These are phyloP conservation scores for Caenorhabditis inopinata DNA, from an alignment of 1,140 invertebrate species.

Conservation along the genomic window DNA sequence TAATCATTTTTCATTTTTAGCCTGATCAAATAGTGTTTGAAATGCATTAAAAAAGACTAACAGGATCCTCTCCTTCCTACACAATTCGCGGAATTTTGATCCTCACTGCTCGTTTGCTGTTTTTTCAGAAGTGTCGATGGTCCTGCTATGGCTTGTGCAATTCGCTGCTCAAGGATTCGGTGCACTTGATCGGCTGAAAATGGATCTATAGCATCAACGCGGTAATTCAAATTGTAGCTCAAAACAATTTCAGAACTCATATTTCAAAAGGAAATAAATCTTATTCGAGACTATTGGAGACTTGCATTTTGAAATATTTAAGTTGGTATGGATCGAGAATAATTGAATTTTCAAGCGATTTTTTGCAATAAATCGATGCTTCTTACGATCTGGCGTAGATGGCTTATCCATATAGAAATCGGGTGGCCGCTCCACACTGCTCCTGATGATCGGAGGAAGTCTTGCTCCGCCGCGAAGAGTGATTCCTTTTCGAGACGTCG, in stretches of 20 bases:
- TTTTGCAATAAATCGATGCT: no score
- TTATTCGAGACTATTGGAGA: no score
- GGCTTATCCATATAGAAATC: constrained; percentile 1
- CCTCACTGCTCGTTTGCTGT: neutral
- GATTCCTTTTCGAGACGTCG: neutral
- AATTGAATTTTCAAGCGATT: no score
- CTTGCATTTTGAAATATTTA: no score
- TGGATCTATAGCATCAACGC: no score
- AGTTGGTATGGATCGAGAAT: no score
- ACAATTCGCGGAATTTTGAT: neutral
- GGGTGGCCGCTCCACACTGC: neutral
- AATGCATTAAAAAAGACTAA: no score
- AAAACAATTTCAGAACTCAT: no score
- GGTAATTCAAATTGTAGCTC: no score
- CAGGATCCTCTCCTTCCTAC: neutral
- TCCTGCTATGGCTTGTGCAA: neutral
- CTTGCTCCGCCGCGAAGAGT: neutral
- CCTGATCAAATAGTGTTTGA: no score
- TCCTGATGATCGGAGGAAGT: neutral
- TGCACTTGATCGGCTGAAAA: constrained; percentile 3
- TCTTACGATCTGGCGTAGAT: constrained; percentile 1
- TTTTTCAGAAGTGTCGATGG: neutral
- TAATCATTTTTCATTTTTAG: no score
- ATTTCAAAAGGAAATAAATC: no score
- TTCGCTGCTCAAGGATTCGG: neutral